These are phyloP conservation scores for Tapirus terrestris DNA, from an alignment of 2,113 vertebrate genomes.

Conservation along the genomic window DNA sequence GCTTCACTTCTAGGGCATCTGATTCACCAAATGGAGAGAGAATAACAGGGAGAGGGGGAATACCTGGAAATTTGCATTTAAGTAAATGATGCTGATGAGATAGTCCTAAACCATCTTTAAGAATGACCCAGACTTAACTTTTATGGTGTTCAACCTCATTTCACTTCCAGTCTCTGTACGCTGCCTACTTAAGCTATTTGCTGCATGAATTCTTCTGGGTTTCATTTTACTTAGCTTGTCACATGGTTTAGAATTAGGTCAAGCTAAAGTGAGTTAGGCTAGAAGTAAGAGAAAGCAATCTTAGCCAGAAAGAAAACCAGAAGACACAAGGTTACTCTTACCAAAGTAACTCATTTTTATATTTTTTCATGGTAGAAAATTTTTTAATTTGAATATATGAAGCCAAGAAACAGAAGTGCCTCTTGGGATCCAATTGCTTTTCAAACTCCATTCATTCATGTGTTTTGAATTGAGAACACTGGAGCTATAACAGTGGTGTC, in stretches of 20 bases:
- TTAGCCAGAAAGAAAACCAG: background rate
- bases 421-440: background rate
- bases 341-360: background rate
- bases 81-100: background rate
- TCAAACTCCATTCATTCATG: background rate
- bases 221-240: background rate
- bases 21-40: background rate
- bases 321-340: background rate
- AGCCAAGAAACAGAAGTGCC: background rate
- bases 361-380: background rate
- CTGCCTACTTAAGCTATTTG: background rate
- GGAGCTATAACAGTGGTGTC: background rate
- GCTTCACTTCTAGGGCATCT: background rate
- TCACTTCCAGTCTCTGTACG: background rate
- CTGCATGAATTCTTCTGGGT: background rate
- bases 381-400: background rate
- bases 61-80: background rate
- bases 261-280: background rate
- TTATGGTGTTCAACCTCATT: background rate
- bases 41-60: no score
- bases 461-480: conserved; percentile 50
- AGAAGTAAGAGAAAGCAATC: background rate
- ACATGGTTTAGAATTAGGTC: background rate
- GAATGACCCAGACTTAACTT: background rate
- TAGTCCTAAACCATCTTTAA: background rate